Evolutionary conservation across 2,888 invertebrate species (phyloP), one percentile per base, ranked within the genome.

Genomic region (Helicoverpa assulta): DNA sequence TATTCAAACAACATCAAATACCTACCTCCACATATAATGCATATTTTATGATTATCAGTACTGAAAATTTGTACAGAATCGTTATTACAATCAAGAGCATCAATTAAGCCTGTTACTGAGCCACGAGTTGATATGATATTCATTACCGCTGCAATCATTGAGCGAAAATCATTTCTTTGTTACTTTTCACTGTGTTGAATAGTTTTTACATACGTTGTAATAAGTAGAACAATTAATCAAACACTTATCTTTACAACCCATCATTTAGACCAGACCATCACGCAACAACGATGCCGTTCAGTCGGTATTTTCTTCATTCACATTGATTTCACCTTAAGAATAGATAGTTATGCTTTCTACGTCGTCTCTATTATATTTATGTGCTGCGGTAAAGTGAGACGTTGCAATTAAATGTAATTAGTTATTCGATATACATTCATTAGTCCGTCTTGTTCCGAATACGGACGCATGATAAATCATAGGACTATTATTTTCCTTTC

Each of bases 311-410:
- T 85, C 79, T 81, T 82, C 77, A 84, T 85, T 88, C 86, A 83
- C 86, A 91, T 85, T 86, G 90, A 88, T 92, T 92, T 92, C 92
- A 88, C 91, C 86, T 87, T 82, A 87, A 85, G 84, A 86, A 87
- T 87, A 88, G 88, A 88, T 86, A 86, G 88, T 88, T 88, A 88
- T 91, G 89, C 91, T 91, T 91, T 92, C 91, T 91, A 88, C 88
- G 73, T 84, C 77, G 73, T 70, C 78, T 67, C 77, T 72, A 75
- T 75, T 82, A 83, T 80, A 81, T 78, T 74, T 79, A 71, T 73
- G 65, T 73, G 61, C 52, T 40, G 70, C 47, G 43, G 68, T 78
- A 71, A 63, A 72, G 70, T 63, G 70, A 83, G 67, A 77, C 53
- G 69, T 71, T 18, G 75, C 71, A 71, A 82, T 84, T 84, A 80